phyloP scores from a whole-genome alignment of 2,888 invertebrate genomes.

The Platycheirus rosarum region DNA sequence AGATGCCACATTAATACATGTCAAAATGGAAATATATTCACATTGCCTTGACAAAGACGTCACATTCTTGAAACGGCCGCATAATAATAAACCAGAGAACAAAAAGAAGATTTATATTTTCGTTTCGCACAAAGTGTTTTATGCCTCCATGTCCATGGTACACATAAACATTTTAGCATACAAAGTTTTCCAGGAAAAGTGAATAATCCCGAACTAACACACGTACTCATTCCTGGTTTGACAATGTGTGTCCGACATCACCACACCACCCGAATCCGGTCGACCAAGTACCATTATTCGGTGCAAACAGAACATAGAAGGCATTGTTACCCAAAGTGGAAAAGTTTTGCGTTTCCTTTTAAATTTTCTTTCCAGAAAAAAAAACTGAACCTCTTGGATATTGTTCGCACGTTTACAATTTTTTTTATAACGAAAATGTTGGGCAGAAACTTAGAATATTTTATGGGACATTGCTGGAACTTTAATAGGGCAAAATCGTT shows the following conservation, averaged over 20 bases:
- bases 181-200: slow-evolving; percentile 6
- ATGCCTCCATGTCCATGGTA: no score
- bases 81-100: background rate
- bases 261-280: slow-evolving; percentile 4
- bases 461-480: slow-evolving; percentile 44
- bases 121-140: background rate
- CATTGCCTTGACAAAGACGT: background rate
- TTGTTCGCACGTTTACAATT: no score
- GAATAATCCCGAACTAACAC: background rate
- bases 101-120: slow-evolving; percentile 1
- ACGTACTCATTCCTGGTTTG: background rate
- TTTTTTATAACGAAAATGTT: background rate
- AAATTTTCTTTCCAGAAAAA: background rate
- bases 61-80: background rate
- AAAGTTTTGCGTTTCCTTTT: slow-evolving; percentile 5
- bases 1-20: background rate
- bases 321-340: background rate
- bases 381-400: no score
- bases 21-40: slow-evolving; percentile 1
- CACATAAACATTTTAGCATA: background rate
- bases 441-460: slow-evolving; percentile 45
- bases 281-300: slow-evolving; percentile 8
- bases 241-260: background rate
- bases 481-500: slow-evolving; percentile 52
- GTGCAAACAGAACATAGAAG: background rate